A percentile compares a stretch with the other conserved stretches of the same genome.
These are phyloP conservation scores for Dicrurus megarhynchus DNA, from an alignment of 2,113 vertebrate species.

Conservation along the genomic window DNA sequence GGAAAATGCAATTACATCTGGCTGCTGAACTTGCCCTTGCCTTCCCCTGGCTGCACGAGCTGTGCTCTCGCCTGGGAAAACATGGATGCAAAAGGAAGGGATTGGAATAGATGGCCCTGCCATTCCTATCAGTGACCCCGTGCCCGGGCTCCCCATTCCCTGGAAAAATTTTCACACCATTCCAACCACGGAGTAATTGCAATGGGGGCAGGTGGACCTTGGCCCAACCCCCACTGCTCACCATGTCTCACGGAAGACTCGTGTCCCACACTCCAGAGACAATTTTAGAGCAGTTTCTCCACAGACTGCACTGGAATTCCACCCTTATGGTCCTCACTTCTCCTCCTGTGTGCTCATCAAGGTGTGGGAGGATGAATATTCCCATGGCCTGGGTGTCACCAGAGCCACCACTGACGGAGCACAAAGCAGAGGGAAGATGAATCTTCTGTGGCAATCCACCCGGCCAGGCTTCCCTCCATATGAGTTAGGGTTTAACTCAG, in stretches of 20 bases:
- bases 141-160: background rate
- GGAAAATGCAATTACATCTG: conserved; percentile 76
- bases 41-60: conserved; percentile 29
- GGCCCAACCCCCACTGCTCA: background rate
- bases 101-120: conserved; percentile 53
- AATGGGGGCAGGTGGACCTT: background rate
- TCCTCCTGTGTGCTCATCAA: background rate
- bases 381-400: rapidly evolving
- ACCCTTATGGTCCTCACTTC: background rate
- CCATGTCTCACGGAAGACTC: rapidly evolving
- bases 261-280: background rate
- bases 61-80: conserved; percentile 54
- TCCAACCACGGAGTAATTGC: background rate
- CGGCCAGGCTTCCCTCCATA: background rate
- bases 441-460: background rate
- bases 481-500: background rate
- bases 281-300: background rate
- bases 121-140: background rate
- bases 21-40: conserved; percentile 63
- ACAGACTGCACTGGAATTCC: background rate
- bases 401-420: background rate
- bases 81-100: background rate
- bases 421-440: background rate
- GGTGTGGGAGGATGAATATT: background rate
- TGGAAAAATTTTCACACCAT: background rate